Percentiles rank a stretch among this genome's conserved stretches.
Evolutionary conservation across 2,888 invertebrate species (phyloP).

Genomic region (Synanthedon andrenaeformis): DNA sequence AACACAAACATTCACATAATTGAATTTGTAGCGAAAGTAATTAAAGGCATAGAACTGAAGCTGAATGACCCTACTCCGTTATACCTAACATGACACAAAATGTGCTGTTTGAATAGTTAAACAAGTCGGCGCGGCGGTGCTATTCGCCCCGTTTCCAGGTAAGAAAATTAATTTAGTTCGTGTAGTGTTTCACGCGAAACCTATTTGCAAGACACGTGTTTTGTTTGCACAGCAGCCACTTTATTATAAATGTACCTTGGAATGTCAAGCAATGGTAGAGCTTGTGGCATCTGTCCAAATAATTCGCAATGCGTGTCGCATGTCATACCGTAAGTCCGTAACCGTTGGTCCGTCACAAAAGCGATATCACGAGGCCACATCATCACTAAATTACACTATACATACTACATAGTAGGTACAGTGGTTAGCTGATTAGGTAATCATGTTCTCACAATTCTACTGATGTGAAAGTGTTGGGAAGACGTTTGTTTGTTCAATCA

Average conservation of each 20-base stretch:
- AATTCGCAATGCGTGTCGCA: constrained; percentile 11
- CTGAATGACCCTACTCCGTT: too few relatives aligned
- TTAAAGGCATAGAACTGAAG: background rate
- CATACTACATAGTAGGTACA: too few relatives aligned
- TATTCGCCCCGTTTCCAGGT: constrained; percentile 7
- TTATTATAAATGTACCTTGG: constrained; percentile 30
- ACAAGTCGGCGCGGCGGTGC: background rate
- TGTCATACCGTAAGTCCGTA: constrained; percentile 7
- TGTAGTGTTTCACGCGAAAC: constrained; percentile 34
- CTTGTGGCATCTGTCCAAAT: constrained; percentile 32
- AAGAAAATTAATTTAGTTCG: constrained; percentile 31
- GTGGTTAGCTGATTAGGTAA: too few relatives aligned
- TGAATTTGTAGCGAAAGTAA: background rate
- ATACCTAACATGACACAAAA: background rate
- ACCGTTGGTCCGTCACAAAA: constrained; percentile 2
- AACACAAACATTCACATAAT: background rate
- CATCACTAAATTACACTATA: too few relatives aligned
- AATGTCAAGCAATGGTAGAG: constrained; percentile 16
- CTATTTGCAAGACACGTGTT: constrained; percentile 44
- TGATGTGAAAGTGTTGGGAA: too few relatives aligned
- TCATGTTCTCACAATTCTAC: too few relatives aligned
- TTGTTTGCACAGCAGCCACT: constrained; percentile 37
- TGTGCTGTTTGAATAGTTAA: background rate
- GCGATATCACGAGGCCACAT: background rate
- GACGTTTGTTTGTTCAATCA: too few relatives aligned